phyloP scores from a whole-genome alignment of 2,888 invertebrate genomes.

The Phorcus lineatus region DNA sequence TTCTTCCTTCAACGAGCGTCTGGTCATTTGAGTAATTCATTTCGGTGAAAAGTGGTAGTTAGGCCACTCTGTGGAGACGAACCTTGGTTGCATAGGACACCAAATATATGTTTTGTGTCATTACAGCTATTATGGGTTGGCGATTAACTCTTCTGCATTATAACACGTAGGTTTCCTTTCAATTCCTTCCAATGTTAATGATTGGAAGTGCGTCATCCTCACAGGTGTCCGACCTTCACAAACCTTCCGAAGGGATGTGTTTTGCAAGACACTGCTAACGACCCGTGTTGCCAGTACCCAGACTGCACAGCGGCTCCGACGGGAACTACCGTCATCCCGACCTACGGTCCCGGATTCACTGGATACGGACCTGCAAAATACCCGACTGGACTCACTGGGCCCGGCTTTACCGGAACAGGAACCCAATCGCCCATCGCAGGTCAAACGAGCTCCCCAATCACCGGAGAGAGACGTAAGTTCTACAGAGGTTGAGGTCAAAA shows the following conservation, averaged over 20 bases:
- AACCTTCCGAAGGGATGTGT: slow-evolving; percentile 47
- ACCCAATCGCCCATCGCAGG: slow-evolving; percentile 27
- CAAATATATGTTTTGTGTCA: too few relatives aligned
- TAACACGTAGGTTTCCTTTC: too few relatives aligned
- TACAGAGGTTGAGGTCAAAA: too few relatives aligned
- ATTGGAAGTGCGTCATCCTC: background rate
- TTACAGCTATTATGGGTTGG: too few relatives aligned
- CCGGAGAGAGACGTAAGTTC: too few relatives aligned
- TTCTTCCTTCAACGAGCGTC: too few relatives aligned
- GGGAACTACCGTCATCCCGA: slow-evolving; percentile 44
- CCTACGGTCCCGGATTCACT: slow-evolving; percentile 56
- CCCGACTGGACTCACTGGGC: slow-evolving; percentile 36
- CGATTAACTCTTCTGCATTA: too few relatives aligned
- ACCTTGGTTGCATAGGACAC: too few relatives aligned
- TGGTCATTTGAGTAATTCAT: too few relatives aligned
- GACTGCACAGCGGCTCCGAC: slow-evolving; percentile 38
- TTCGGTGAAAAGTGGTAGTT: too few relatives aligned
- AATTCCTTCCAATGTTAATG: too few relatives aligned
- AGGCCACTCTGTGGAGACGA: too few relatives aligned
- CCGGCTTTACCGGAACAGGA: slow-evolving; percentile 26
- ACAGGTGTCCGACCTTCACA: slow-evolving; percentile 54
- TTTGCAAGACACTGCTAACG: slow-evolving; percentile 51
- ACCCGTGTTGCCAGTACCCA: slow-evolving; percentile 54
- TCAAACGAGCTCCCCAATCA: background rate
- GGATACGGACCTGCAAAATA: slow-evolving; percentile 39